Evolutionary conservation across 1,140 invertebrate species (phyloP), one percentile per base, ranked within the genome.

Genomic region (Drosophila pallidifrons): DNA sequence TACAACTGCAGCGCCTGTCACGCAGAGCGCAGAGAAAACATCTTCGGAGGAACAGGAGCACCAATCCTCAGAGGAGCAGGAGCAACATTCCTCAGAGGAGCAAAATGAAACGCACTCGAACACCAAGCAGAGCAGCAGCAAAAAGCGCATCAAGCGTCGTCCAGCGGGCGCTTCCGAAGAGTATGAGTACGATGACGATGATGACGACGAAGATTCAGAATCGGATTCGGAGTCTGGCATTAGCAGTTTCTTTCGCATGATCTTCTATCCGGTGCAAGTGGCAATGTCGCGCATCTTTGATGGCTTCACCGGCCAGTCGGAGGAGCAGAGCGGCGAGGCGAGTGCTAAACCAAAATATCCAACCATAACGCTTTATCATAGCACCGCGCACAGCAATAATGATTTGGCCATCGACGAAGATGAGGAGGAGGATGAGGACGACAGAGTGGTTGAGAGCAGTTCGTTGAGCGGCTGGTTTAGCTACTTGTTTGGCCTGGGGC

Each of bases 221-320:
- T 35, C 47, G 5, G 68, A 70, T 13, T 41, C 38, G 11, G 52
- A 58, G 15, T 30, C 38, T 5, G 60, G 83, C 8, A 75, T 91
- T 0, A 79, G 77, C 35, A 70, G 83, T 32, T 91, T 92, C 63
- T 82, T 92, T 63, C 89, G 91, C 51, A 91, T 92, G 85, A 71
- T 92, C 1, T 92, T 92, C 64, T 92, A 91, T 66, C 91, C 91
- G 15, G 77, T 92, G 2, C 89, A 92, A 35, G 32, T 88, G 74
- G 86, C 88, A 16, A 89, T 92, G 82, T 54, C 77, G 1, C 72
- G 79, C 1, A n/a, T 92, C 0, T 83, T 87, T 28, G 91, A 92
- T 28, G 79, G 81, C 38, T 69, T 91, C 1, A 54, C 45, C 2
- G 52, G 51, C 16, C 54, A 73, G n/a, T 47, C 71, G 6, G 75